These are phyloP conservation scores for Brachirus orientalis DNA, from an alignment of 2,113 vertebrate species.

Conservation along the genomic window DNA sequence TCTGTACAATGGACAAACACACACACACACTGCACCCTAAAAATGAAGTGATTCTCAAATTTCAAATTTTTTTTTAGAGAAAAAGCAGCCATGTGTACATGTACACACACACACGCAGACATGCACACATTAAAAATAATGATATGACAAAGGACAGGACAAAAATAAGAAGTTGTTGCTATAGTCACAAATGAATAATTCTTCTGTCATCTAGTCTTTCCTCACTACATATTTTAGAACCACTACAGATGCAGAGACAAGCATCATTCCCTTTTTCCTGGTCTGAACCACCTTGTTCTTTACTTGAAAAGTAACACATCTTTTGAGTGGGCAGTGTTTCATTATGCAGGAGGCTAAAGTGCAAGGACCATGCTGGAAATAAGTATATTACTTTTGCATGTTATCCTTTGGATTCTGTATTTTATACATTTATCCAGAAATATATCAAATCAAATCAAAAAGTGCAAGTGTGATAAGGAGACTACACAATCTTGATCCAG, in stretches of 20 bases:
- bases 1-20: slow-evolving; percentile 45
- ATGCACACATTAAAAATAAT: too few species aligned
- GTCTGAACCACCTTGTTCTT: not conserved
- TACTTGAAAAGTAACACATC: slow-evolving; percentile 1
- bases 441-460: too few species aligned
- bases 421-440: too few species aligned
- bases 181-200: not conserved
- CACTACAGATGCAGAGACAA: slow-evolving; percentile 18
- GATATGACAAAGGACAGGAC: too few species aligned
- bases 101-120: slow-evolving; percentile 16
- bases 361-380: too few species aligned
- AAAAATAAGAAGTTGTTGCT: not conserved
- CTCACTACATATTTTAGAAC: slow-evolving; percentile 9
- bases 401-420: too few species aligned
- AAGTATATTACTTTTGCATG: too few species aligned
- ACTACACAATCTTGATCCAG: too few species aligned
- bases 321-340: slow-evolving; percentile 32
- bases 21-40: slow-evolving; percentile 64
- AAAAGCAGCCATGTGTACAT: slow-evolving; percentile 7
- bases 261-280: slow-evolving; percentile 12
- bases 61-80: slow-evolving; percentile 13
- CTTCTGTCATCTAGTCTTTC: slow-evolving; percentile 13
- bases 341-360: slow-evolving; percentile 66
- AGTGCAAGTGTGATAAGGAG: too few species aligned
- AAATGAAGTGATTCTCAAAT: slow-evolving; percentile 77